These are phyloP conservation scores for Coturnix japonica DNA, from an alignment of 2,113 vertebrate genomes.

Conservation along the genomic window DNA sequence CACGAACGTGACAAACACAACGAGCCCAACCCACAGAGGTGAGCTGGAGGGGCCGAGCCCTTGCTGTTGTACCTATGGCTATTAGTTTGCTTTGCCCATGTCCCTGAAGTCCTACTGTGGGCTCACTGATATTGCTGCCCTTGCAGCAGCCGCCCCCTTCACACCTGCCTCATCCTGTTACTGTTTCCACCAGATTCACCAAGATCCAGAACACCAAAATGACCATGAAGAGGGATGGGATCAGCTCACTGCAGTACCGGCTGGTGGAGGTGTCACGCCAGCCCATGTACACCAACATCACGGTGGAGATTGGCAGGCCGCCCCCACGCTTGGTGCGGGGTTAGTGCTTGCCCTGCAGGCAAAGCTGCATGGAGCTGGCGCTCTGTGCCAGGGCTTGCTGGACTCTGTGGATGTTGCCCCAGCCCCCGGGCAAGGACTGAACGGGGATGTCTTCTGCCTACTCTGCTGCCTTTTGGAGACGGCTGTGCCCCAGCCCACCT, in stretches of 20 bases:
- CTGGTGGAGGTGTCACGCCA: conserved; percentile 87
- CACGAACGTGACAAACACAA: conserved; percentile 99
- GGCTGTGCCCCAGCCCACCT: background rate
- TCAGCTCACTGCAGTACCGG: conserved; percentile 92
- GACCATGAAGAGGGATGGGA: conserved; percentile 97
- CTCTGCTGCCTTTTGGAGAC: conserved; percentile 64
- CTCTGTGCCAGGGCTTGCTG: background rate
- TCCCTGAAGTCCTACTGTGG: background rate
- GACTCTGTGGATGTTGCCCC: background rate
- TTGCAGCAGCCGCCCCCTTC: accelerated
- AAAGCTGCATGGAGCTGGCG: background rate
- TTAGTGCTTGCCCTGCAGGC: conserved; percentile 50
- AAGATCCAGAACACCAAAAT: conserved; percentile 99
- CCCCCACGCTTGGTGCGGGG: conserved; percentile 88
- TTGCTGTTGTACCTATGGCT: background rate
- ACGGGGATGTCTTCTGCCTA: conserved; percentile 52
- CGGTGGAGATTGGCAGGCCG: conserved; percentile 94
- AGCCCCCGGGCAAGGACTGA: background rate
- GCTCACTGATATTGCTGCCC: background rate
- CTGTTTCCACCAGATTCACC: conserved; percentile 85
- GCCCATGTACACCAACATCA: conserved; percentile 95
- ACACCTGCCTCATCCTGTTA: background rate
- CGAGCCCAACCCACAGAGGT: conserved; percentile 99
- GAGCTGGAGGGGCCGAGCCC: background rate
- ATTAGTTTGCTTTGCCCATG: background rate